Evolutionary conservation across 2,888 invertebrate species (phyloP).

Genomic region (Crocallis elinguaria): DNA sequence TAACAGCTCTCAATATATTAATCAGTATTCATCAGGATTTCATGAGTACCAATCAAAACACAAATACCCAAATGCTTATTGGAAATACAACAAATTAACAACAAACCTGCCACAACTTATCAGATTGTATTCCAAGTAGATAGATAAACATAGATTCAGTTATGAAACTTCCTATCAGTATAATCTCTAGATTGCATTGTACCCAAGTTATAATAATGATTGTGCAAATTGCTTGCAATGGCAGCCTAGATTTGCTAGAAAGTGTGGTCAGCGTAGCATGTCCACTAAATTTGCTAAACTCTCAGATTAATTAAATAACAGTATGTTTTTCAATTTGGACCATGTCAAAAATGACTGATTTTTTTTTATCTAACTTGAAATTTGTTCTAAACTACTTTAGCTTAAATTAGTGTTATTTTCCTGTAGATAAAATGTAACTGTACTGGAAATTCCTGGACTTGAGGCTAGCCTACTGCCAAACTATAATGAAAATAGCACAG

Average conservation of each 20-base stretch:
- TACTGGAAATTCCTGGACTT: no score
- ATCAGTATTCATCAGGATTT: slow-evolving; percentile 1
- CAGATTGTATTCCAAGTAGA: slow-evolving; percentile 38
- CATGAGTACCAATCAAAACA: neutral
- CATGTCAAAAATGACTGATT: neutral
- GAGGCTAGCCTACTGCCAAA: no score
- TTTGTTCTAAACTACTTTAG: no score
- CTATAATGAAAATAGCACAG: no score
- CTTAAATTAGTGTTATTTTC: no score
- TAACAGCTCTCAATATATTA: neutral
- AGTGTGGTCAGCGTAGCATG: slow-evolving; percentile 54
- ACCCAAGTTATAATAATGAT: slow-evolving; percentile 35
- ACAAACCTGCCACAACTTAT: slow-evolving; percentile 12
- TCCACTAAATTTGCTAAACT: slow-evolving; percentile 35
- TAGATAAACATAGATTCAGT: slow-evolving; percentile 43
- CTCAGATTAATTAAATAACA: slow-evolving; percentile 7
- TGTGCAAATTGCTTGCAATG: slow-evolving; percentile 42
- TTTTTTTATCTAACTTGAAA: no score
- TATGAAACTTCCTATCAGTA: slow-evolving; percentile 38
- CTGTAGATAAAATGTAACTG: no score
- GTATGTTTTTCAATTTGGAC: slow-evolving; percentile 10
- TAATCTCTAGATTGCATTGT: slow-evolving; percentile 41
- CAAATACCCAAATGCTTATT: slow-evolving; percentile 14
- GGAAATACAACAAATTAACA: slow-evolving; percentile 16
- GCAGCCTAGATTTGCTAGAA: slow-evolving; percentile 58